A percentile compares a stretch with the other conserved stretches of the same genome.
Conservation (phyloP, 2,113 vertebrate species). For the Dinomys branickii region DNA sequence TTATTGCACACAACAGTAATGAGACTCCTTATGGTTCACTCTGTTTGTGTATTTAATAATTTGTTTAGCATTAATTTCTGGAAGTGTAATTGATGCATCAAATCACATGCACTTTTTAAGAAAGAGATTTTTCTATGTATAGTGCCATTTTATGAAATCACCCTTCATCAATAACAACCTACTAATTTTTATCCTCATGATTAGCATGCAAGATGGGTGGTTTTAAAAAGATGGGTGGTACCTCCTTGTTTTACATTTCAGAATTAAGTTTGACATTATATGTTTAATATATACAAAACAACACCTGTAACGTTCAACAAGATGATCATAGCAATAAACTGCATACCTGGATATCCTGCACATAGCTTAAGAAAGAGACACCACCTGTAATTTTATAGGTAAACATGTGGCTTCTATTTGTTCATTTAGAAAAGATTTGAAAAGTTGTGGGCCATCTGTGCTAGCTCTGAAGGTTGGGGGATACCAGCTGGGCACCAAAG, state of each 20-base stretch:
- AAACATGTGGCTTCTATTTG: not conserved
- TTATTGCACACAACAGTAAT: too few relatives aligned
- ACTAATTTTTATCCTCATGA: not conserved
- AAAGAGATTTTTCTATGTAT: not conserved
- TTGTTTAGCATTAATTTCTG: not conserved
- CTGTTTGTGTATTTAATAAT: not conserved
- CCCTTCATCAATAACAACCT: not conserved
- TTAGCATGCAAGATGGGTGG: not conserved
- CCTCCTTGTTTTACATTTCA: not conserved
- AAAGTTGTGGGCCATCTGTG: not conserved
- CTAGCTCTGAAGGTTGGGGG: not conserved
- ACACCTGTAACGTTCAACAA: not conserved
- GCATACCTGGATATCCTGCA: not conserved
- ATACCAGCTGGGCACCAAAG: not conserved
- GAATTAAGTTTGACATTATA: slow-evolving; percentile 21
- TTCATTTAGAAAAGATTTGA: not conserved
- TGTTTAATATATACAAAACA: not conserved
- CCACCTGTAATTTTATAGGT: not conserved
- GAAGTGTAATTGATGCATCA: not conserved
- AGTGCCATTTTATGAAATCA: not conserved
- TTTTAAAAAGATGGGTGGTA: not conserved
- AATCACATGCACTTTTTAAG: not conserved
- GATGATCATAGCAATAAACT: not conserved
- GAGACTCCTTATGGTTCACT: not conserved
- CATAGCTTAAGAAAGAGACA: not conserved